phyloP scores from a whole-genome alignment of 2,888 invertebrate genomes.

The Lasioglossum pauxillum region DNA sequence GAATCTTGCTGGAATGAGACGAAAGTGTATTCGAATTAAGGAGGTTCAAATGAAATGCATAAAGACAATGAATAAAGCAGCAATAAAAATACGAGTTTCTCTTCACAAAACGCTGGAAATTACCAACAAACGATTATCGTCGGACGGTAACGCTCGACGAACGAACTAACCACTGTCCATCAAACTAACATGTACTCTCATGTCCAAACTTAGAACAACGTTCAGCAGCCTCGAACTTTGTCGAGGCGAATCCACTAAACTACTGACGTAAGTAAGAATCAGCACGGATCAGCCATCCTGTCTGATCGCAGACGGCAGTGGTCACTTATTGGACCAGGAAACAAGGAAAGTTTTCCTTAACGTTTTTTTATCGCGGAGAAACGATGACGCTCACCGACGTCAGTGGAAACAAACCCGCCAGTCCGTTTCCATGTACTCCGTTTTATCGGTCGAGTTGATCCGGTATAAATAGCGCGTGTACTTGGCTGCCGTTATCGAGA shows the following conservation, averaged over 20 bases:
- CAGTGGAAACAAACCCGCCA: background rate
- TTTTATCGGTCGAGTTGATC: background rate
- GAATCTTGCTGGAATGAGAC: background rate
- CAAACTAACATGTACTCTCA: background rate
- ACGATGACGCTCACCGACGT: background rate
- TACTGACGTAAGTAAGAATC: background rate
- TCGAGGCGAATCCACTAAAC: background rate
- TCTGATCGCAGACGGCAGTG: background rate
- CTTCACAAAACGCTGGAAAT: background rate
- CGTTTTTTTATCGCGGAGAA: background rate
- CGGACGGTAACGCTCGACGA: background rate
- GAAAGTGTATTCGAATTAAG: background rate
- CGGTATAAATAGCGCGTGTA: constrained; percentile 13
- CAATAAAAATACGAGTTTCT: background rate
- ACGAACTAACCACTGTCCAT: background rate
- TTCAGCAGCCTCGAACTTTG: background rate
- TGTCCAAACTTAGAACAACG: background rate
- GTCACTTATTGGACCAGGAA: background rate
- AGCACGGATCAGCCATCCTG: background rate
- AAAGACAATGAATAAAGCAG: background rate
- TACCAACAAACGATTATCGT: background rate
- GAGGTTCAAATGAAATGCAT: background rate
- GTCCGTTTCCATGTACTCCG: background rate
- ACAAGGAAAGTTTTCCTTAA: background rate
- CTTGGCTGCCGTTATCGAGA: constrained; percentile 3